These are phyloP conservation scores for Trididemnum nubilum DNA, from an alignment of 23 tunicate species.

Conservation along the genomic window DNA sequence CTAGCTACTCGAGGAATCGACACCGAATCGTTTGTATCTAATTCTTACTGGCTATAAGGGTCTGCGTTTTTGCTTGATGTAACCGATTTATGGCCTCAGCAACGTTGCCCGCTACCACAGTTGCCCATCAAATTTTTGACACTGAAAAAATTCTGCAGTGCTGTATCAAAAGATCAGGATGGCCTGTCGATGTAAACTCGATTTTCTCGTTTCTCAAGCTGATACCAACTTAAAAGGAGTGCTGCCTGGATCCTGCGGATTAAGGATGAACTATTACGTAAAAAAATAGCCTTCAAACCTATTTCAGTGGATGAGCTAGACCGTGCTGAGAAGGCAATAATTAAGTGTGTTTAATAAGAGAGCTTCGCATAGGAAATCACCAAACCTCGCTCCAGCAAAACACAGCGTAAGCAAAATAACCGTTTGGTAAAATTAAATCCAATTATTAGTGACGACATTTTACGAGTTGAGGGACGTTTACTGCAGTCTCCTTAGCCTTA, in stretches of 20 bases:
- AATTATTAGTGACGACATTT: background rate
- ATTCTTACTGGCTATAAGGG: background rate
- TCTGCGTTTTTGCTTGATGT: background rate
- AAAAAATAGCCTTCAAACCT: background rate
- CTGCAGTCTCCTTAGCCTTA: background rate
- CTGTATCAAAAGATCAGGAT: background rate
- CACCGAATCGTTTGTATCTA: background rate
- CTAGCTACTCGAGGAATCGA: background rate
- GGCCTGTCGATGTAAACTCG: background rate
- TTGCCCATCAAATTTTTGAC: background rate
- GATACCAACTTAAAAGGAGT: background rate
- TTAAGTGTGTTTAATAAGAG: background rate
- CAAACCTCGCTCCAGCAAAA: background rate
- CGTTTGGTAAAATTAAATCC: background rate
- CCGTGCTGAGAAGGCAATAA: background rate
- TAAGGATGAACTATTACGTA: background rate
- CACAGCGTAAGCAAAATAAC: background rate
- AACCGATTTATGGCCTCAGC: background rate
- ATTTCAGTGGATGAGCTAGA: slow-evolving; percentile 2
- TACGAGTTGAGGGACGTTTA: background rate
- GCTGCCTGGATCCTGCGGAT: background rate
- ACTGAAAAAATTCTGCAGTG: background rate
- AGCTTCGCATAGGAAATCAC: background rate
- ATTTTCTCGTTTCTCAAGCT: background rate
- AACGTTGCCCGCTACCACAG: background rate